Conservation (phyloP, 2,113 vertebrate species). For the Myxocyprinus asiaticus region DNA sequence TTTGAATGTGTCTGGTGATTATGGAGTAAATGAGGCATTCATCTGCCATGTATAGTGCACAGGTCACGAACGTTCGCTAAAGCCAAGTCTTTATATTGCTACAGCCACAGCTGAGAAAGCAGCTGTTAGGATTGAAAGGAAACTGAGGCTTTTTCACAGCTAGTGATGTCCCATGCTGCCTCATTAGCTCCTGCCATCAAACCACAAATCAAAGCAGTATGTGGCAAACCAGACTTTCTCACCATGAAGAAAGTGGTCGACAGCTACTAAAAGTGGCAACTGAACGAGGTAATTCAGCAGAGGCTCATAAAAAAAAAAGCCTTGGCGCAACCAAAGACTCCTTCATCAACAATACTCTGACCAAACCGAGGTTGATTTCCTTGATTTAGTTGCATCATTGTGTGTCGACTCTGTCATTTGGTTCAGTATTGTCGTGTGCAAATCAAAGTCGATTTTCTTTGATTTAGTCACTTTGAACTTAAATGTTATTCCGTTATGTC, state of each 20-base stretch:
- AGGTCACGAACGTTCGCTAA: background rate
- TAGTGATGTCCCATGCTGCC: constrained; percentile 8
- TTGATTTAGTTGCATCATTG: background rate
- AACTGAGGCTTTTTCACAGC: constrained; percentile 14
- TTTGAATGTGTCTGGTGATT: constrained; percentile 31
- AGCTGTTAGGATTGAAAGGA: constrained; percentile 8
- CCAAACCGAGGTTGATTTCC: constrained; percentile 32
- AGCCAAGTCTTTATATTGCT: background rate
- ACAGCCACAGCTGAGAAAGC: background rate
- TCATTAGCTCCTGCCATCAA: background rate
- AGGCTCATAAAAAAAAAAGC: constrained; percentile 6
- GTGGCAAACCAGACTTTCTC: background rate
- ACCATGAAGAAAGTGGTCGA: background rate
- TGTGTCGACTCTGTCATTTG: background rate
- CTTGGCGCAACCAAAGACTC: constrained; percentile 53
- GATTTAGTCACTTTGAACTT: background rate
- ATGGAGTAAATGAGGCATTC: background rate
- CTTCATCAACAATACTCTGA: constrained; percentile 38
- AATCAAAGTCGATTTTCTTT: constrained; percentile 22
- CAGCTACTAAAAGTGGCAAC: background rate
- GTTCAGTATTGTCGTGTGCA: constrained; percentile 1
- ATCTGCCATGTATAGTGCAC: constrained; percentile 16
- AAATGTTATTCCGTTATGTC: too few relatives aligned
- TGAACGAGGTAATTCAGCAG: constrained; percentile 20
- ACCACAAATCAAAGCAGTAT: background rate